A percentile compares a stretch with the other conserved stretches of the same genome.
phyloP scores from a whole-genome alignment of 2,888 invertebrate species.

The Cheilosia urbana region DNA sequence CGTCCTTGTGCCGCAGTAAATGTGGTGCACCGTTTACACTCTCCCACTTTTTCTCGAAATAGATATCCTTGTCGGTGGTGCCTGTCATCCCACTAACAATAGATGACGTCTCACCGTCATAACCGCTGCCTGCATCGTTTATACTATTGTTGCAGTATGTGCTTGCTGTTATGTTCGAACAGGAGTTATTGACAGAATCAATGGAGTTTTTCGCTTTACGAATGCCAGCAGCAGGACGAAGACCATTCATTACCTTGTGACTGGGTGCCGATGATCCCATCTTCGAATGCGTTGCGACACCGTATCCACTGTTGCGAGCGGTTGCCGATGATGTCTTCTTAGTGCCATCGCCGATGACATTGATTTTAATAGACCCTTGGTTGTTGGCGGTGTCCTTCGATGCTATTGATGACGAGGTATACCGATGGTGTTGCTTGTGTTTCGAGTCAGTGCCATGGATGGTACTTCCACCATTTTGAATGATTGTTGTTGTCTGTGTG shows the following conservation, averaged over 20 bases:
- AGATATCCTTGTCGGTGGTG: conserved; percentile 76
- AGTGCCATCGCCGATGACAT: conserved; percentile 81
- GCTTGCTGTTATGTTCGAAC: conserved; percentile 82
- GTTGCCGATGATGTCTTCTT: conserved; percentile 59
- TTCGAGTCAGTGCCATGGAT: conserved; percentile 36
- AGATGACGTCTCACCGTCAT: conserved; percentile 82
- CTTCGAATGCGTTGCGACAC: conserved; percentile 45
- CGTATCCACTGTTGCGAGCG: conserved; percentile 37
- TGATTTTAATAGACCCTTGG: conserved; percentile 81
- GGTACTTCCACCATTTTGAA: conserved; percentile 71
- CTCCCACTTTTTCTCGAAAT: conserved; percentile 78
- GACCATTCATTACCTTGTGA: conserved; percentile 62
- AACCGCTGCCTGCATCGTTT: conserved; percentile 80
- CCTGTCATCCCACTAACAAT: conserved; percentile 82
- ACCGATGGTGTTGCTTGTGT: conserved; percentile 68
- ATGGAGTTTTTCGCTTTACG: conserved; percentile 77
- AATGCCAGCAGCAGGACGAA: conserved; percentile 32
- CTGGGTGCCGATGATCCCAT: conserved; percentile 35
- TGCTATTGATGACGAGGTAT: conserved; percentile 44
- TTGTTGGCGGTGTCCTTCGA: conserved; percentile 68
- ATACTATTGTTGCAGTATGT: conserved; percentile 81
- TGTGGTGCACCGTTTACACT: conserved; percentile 70
- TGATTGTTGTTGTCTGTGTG: conserved; percentile 80
- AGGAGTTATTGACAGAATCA: conserved; percentile 81
- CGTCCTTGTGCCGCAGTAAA: conserved; percentile 79